Conservation (phyloP, 2,113 vertebrate species). For the Nesoenas mayeri region DNA sequence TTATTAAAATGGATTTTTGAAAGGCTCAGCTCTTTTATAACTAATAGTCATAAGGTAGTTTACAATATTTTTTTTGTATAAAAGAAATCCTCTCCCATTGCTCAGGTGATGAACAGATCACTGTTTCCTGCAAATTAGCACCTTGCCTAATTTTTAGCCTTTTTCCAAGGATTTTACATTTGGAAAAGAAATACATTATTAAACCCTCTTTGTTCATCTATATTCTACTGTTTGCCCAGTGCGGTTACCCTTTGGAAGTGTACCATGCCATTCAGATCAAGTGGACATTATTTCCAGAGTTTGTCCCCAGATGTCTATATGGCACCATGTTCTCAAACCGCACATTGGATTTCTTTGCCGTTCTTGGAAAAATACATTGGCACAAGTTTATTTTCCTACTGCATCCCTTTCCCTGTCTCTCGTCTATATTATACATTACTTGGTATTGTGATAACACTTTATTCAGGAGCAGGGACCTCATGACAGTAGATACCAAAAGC, state of each 20-base stretch:
- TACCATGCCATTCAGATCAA: not conserved
- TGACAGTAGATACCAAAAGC: not conserved
- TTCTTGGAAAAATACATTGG: not conserved
- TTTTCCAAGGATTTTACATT: not conserved
- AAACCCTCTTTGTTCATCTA: not conserved
- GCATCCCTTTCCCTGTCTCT: not conserved
- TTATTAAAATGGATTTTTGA: slow-evolving; percentile 58
- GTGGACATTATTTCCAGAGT: not conserved
- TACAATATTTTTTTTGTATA: not conserved
- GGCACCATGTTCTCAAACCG: not conserved
- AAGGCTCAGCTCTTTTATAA: slow-evolving; percentile 44
- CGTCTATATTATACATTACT: not conserved
- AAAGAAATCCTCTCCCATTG: not conserved
- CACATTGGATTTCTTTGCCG: not conserved
- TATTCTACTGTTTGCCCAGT: not conserved
- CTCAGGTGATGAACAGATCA: not conserved
- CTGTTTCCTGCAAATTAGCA: not conserved
- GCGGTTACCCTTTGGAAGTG: not conserved
- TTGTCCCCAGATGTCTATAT: not conserved
- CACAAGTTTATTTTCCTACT: not conserved
- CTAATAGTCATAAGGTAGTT: slow-evolving; percentile 50
- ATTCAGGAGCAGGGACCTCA: not conserved
- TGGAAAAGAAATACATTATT: not conserved
- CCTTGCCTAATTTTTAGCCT: not conserved
- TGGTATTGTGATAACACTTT: not conserved